These are phyloP conservation scores for Trypoxylus dichotomus DNA, from an alignment of 1,140 invertebrate species.

Conservation along the genomic window DNA sequence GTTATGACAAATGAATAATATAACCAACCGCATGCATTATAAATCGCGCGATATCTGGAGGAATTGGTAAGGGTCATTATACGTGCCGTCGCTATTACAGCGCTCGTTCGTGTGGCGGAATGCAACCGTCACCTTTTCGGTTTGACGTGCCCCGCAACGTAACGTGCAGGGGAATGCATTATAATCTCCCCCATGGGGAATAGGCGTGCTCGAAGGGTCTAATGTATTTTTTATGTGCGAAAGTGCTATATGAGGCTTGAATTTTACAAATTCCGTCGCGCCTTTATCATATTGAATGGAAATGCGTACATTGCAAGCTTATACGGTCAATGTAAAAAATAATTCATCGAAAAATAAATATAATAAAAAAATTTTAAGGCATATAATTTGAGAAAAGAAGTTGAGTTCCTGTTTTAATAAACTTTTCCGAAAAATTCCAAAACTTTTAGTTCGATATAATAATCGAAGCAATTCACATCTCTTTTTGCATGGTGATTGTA, in stretches of 20 bases:
- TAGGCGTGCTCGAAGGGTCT: not conserved
- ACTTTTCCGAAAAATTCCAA: too few relatives aligned
- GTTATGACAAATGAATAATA: conserved; percentile 24
- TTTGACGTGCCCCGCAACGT: too few relatives aligned
- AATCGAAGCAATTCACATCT: too few relatives aligned
- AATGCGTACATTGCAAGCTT: not conserved
- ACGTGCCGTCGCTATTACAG: not conserved
- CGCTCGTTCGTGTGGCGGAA: not conserved
- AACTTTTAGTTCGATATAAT: too few relatives aligned
- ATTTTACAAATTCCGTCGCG: not conserved
- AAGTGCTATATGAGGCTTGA: conserved; percentile 3
- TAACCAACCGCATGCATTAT: conserved; percentile 1
- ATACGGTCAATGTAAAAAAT: too few relatives aligned
- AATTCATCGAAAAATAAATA: too few relatives aligned
- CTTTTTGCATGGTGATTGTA: too few relatives aligned
- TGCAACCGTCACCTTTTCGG: not conserved
- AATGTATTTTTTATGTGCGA: conserved; percentile 19
- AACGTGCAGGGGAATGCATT: not conserved
- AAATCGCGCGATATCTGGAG: not conserved
- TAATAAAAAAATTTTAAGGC: too few relatives aligned
- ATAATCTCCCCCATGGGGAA: not conserved
- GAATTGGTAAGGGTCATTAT: conserved; percentile 13
- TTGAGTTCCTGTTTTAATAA: too few relatives aligned
- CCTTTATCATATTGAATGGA: not conserved
- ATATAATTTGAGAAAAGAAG: too few relatives aligned